A percentile compares a stretch with the other conserved stretches of the same genome.
Evolutionary conservation across 2,797 vertebrate species (phyloP).

Genomic region (Phoxinus dragarum): DNA sequence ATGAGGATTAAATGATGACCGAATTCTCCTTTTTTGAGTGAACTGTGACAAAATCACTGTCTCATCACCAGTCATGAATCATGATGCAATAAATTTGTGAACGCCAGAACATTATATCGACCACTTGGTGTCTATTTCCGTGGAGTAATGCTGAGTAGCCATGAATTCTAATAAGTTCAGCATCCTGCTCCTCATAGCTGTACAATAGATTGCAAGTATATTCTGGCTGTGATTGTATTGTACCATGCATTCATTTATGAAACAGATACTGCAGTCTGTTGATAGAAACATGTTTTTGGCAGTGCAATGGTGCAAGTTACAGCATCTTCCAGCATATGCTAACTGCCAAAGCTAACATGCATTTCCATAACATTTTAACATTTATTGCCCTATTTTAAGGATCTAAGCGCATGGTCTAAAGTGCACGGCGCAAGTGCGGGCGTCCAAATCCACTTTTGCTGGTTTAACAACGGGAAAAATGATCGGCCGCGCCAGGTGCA

Average conservation of each 20-base stretch:
- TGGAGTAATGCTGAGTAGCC: background rate
- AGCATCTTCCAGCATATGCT: background rate
- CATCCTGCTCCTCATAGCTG: background rate
- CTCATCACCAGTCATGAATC: background rate
- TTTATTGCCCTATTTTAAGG: background rate
- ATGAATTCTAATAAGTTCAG: background rate
- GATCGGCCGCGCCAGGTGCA: too few relatives aligned
- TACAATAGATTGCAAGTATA: background rate
- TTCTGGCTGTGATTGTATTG: background rate
- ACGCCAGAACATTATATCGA: background rate
- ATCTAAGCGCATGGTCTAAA: too few relatives aligned
- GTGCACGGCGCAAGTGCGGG: too few relatives aligned
- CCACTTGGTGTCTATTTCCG: background rate
- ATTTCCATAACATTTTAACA: background rate
- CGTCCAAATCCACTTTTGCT: too few relatives aligned
- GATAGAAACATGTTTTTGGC: background rate
- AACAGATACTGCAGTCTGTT: background rate
- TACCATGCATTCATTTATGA: background rate
- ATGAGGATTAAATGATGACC: background rate
- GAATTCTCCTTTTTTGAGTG: background rate
- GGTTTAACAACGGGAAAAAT: too few relatives aligned
- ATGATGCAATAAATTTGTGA: background rate
- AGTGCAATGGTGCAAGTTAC: background rate
- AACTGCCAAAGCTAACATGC: background rate
- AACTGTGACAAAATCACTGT: background rate